Evolutionary conservation across 2,888 invertebrate genomes (phyloP).

Genomic region (Lycocerus yunnanus): DNA sequence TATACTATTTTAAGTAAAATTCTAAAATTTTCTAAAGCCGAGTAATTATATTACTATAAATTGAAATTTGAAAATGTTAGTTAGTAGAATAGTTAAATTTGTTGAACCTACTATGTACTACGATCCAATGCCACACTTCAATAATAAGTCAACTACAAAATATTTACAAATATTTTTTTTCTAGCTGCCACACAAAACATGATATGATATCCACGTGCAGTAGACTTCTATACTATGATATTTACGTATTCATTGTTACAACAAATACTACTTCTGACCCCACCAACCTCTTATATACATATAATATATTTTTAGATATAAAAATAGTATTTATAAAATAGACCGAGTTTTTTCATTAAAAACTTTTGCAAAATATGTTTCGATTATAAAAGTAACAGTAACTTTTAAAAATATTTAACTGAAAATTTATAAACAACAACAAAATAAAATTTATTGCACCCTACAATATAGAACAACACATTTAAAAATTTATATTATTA

Average conservation of each 20-base stretch:
- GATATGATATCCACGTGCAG: background rate
- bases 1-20: too few relatives aligned
- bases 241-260: background rate
- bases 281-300: background rate
- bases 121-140: background rate
- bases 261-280: background rate
- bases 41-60: background rate
- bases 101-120: background rate
- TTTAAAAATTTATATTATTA: background rate
- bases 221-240: background rate
- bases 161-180: background rate
- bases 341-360: background rate
- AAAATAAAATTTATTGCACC: background rate
- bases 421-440: background rate
- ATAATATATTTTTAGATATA: background rate
- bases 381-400: background rate
- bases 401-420: background rate
- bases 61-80: background rate
- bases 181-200: background rate
- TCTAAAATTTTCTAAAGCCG: background rate
- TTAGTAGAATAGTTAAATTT: background rate
- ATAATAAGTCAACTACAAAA: background rate
- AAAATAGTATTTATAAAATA: background rate
- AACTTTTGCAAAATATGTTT: background rate
- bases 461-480: background rate